phyloP scores from a whole-genome alignment of 1,140 invertebrate genomes.

The Danaus plexippus region DNA sequence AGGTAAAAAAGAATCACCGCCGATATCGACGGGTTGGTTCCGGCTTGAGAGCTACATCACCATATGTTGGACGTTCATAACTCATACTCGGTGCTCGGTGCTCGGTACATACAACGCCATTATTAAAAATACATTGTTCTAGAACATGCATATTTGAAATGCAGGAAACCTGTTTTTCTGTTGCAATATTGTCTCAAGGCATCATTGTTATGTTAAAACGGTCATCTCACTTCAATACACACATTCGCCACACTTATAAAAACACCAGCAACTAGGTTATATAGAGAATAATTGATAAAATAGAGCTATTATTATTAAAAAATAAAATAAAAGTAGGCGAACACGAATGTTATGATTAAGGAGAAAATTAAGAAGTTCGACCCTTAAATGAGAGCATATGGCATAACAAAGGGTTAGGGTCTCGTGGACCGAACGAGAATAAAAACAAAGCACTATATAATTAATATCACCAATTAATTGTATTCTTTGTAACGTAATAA shows the following conservation, averaged over 20 bases:
- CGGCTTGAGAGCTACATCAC: slow-evolving; percentile 25
- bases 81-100: no score
- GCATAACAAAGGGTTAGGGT: slow-evolving; percentile 21
- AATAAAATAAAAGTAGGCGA: no score
- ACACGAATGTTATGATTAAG: no score
- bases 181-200: slow-evolving; percentile 45
- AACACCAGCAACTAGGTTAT: no score
- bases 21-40: slow-evolving; percentile 52
- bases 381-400: slow-evolving; percentile 40
- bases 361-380: slow-evolving; percentile 17
- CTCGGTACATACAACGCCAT: no score
- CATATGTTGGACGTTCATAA: no score
- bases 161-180: slow-evolving; percentile 62
- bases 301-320: no score
- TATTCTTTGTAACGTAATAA: slow-evolving; percentile 51
- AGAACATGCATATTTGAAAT: slow-evolving; percentile 18
- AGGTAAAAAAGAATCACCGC: slow-evolving; percentile 49
- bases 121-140: no score
- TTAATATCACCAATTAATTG: slow-evolving; percentile 62
- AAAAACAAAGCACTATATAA: slow-evolving; percentile 56
- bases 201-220: no score
- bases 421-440: slow-evolving; percentile 28
- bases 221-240: no score
- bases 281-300: no score
- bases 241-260: no score